phyloP scores from a whole-genome alignment of 2,113 vertebrate genomes.

The Coryphaenoides rupestris region DNA sequence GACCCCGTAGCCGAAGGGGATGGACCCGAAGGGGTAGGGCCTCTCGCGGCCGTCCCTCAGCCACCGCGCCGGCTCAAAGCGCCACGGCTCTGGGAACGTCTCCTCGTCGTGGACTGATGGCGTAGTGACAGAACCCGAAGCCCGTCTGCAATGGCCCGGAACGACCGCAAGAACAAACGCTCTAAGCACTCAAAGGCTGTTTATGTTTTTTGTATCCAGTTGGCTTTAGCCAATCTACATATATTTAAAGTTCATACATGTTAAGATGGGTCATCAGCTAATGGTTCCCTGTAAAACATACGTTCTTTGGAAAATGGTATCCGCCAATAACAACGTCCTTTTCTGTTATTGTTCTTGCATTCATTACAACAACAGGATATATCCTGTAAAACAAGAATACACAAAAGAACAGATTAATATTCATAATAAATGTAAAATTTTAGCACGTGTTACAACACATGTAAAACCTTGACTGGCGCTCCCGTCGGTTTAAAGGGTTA shows the following conservation, averaged over 20 bases:
- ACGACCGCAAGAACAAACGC: not conserved
- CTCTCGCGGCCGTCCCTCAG: slow-evolving; percentile 53
- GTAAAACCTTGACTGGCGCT: not conserved
- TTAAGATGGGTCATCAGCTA: not conserved
- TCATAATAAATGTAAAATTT: not conserved
- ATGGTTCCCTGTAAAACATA: slow-evolving; percentile 12
- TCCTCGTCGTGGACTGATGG: slow-evolving; percentile 69
- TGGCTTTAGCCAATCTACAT: not conserved
- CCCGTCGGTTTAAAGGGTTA: no score
- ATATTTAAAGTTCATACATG: not conserved
- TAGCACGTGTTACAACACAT: not conserved
- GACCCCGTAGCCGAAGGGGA: slow-evolving; percentile 77
- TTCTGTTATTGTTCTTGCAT: slow-evolving; percentile 56
- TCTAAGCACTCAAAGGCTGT: not conserved
- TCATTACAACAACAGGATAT: slow-evolving; percentile 70
- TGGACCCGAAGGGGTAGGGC: slow-evolving; percentile 69
- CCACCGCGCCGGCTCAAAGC: slow-evolving; percentile 74
- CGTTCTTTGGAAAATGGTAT: slow-evolving; percentile 68
- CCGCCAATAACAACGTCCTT: slow-evolving; percentile 61
- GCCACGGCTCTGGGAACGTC: slow-evolving; percentile 61
- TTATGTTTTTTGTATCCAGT: not conserved
- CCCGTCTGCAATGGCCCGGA: slow-evolving; percentile 55
- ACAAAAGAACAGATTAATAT: not conserved
- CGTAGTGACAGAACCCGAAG: slow-evolving; percentile 70
- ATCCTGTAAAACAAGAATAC: slow-evolving; percentile 54